phyloP scores from a whole-genome alignment of 2,113 vertebrate genomes.

The Pseudopipra pipra region DNA sequence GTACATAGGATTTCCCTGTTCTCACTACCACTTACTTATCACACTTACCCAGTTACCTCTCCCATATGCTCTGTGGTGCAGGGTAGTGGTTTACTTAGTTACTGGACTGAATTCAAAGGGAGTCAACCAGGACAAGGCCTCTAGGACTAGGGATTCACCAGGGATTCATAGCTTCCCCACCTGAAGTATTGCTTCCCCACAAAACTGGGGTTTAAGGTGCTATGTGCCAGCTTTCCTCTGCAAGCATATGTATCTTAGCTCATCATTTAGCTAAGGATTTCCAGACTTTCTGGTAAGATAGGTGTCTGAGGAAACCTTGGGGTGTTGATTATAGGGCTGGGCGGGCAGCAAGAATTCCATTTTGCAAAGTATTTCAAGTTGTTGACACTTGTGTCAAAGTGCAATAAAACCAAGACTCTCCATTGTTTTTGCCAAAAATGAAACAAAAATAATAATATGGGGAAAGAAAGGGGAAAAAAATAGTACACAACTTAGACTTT shows the following conservation, averaged over 20 bases:
- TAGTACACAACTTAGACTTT: not conserved
- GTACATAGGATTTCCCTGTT: not conserved
- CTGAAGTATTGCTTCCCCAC: not conserved
- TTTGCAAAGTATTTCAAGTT: constrained; percentile 26
- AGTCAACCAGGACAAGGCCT: not conserved
- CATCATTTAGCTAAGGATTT: not conserved
- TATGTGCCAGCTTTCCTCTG: not conserved
- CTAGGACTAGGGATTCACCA: not conserved
- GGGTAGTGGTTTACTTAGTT: not conserved
- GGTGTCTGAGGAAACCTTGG: not conserved
- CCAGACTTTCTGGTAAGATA: not conserved
- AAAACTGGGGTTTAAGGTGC: not conserved
- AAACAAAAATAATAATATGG: not conserved
- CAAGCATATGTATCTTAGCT: not conserved
- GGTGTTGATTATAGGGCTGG: not conserved
- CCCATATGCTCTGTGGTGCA: fast-evolving
- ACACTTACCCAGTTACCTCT: not conserved
- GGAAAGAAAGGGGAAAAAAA: not conserved
- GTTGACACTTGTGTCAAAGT: constrained; percentile 5
- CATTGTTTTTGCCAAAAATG: constrained; percentile 5
- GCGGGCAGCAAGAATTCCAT: not conserved
- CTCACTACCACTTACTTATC: fast-evolving
- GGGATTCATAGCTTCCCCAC: not conserved
- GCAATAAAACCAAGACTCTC: not conserved
- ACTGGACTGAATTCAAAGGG: not conserved